Conservation (phyloP, 2,888 invertebrate genomes). For the Sarcophaga carnaria region DNA sequence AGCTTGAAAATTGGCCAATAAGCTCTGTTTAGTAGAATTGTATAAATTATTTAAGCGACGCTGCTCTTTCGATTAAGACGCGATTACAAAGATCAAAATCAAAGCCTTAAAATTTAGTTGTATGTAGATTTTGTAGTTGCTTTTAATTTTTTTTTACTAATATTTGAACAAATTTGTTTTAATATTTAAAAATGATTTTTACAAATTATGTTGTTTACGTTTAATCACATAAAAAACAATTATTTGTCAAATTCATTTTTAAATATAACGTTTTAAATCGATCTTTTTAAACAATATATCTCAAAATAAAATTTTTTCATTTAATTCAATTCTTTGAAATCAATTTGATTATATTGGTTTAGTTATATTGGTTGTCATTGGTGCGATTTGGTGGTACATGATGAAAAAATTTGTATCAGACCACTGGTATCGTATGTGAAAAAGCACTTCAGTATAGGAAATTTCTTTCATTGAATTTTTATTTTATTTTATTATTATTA, state of each 20-base stretch:
- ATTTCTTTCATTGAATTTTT: conserved; percentile 70
- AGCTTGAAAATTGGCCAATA: conserved; percentile 34
- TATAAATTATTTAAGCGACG: conserved; percentile 57
- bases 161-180: conserved; percentile 5
- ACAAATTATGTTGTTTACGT: conserved; percentile 73
- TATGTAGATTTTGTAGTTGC: conserved; percentile 5
- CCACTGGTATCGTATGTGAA: conserved; percentile 83
- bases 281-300: conserved; percentile 8
- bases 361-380: conserved; percentile 68
- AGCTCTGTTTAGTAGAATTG: background rate
- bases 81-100: background rate
- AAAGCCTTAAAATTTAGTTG: conserved; percentile 40
- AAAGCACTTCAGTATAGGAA: conserved; percentile 78
- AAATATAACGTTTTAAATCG: conserved; percentile 39
- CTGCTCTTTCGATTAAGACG: conserved; percentile 30
- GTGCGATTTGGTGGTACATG: conserved; percentile 81
- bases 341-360: conserved; percentile 16
- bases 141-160: conserved; percentile 11
- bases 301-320: conserved; percentile 12
- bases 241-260: conserved; percentile 64
- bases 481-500: conserved; percentile 5
- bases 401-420: conserved; percentile 82
- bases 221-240: conserved; percentile 63
- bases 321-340: conserved; percentile 40
- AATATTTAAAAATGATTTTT: conserved; percentile 68